Evolutionary conservation across 2,113 vertebrate species (phyloP).

Genomic region (Dasyornis broadbenti): DNA sequence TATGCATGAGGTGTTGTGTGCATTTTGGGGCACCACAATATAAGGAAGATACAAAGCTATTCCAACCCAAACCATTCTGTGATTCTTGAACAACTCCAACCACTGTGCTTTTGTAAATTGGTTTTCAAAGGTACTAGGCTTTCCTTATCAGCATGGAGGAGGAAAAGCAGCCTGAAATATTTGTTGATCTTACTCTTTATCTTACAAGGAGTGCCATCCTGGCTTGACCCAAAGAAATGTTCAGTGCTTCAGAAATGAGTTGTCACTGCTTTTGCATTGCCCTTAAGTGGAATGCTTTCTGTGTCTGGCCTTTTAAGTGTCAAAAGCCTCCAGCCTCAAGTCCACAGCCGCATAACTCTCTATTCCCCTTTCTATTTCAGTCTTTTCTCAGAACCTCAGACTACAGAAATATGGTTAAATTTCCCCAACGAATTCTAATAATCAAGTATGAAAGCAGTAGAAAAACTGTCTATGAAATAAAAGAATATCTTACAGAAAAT

Average conservation of each 20-base stretch:
- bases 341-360: not conserved
- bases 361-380: not conserved
- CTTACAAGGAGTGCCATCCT: not conserved
- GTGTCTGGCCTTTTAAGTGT: not conserved
- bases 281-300: not conserved
- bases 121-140: not conserved
- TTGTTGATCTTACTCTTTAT: not conserved
- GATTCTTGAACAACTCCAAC: not conserved
- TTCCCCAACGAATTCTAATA: not conserved
- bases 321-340: not conserved
- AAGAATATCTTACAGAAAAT: not conserved
- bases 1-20: rapidly evolving
- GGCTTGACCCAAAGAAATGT: not conserved
- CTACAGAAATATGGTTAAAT: not conserved
- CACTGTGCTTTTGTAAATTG: not conserved
- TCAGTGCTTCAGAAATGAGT: not conserved
- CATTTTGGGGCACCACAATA: not conserved
- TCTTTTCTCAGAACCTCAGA: not conserved
- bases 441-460: not conserved
- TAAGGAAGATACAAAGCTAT: not conserved
- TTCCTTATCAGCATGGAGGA: not conserved
- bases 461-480: not conserved
- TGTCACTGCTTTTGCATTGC: not conserved
- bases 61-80: not conserved
- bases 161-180: not conserved